A percentile compares a stretch with the other conserved stretches of the same genome.
Evolutionary conservation across 1,140 invertebrate species (phyloP).

Genomic region (Pemphigus obesinymphae): DNA sequence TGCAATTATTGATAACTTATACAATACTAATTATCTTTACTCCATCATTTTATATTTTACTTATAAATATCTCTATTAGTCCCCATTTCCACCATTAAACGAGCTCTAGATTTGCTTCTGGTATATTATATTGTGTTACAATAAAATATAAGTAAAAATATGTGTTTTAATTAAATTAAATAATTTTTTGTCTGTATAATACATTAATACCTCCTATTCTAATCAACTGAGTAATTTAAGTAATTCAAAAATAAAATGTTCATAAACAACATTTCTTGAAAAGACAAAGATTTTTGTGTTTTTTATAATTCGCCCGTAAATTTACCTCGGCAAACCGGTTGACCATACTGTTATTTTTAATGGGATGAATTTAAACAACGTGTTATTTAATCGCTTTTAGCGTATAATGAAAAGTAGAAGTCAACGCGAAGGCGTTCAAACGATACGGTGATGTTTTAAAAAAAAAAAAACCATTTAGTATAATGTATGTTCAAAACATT

Average conservation of each 20-base stretch:
- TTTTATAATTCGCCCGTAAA: background rate
- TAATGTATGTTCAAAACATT: background rate
- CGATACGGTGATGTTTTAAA: background rate
- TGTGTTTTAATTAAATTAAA: background rate
- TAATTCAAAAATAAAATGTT: background rate
- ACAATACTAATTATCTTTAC: too few relatives aligned
- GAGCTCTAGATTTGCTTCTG: background rate
- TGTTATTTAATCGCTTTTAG: slow-evolving; percentile 7
- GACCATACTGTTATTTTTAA: background rate
- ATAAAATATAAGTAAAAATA: too few relatives aligned
- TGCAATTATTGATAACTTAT: too few relatives aligned
- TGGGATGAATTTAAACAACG: background rate
- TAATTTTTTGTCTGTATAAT: background rate
- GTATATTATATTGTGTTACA: background rate
- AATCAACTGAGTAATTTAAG: background rate
- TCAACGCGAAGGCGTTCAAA: background rate
- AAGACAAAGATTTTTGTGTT: background rate
- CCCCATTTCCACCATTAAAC: too few relatives aligned
- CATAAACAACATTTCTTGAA: background rate
- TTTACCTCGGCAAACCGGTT: background rate
- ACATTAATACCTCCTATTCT: too few relatives aligned
- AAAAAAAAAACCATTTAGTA: background rate
- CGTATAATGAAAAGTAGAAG: slow-evolving; percentile 13
- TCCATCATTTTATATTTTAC: too few relatives aligned
- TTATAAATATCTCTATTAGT: too few relatives aligned